Evolutionary conservation across 2,888 invertebrate genomes (phyloP).

Genomic region (Sinhomidia bicolor): DNA sequence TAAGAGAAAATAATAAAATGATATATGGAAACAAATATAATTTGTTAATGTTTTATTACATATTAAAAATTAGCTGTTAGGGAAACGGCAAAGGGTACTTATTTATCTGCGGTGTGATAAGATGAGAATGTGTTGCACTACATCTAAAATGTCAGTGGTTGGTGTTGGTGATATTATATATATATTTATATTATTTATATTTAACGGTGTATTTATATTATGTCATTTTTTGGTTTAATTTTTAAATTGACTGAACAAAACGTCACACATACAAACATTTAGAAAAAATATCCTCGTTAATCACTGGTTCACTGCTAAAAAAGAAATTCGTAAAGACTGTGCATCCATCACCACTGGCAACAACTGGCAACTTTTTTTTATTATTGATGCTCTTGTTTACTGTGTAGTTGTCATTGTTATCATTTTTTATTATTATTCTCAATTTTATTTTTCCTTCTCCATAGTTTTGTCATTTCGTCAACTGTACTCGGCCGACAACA

Average conservation of each 20-base stretch:
- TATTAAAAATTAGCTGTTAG: slow-evolving; percentile 48
- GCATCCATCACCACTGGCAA: slow-evolving; percentile 18
- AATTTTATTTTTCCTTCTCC: too few species aligned
- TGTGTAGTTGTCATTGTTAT: too few species aligned
- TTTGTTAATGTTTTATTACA: slow-evolving; percentile 53
- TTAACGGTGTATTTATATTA: slow-evolving; percentile 16
- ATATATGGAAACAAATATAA: not conserved
- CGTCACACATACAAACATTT: slow-evolving; percentile 34
- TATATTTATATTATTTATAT: not conserved
- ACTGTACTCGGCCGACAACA: too few species aligned
- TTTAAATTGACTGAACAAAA: slow-evolving; percentile 26
- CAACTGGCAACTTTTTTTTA: not conserved
- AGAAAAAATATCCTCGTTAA: not conserved
- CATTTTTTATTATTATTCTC: not conserved
- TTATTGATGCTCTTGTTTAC: not conserved
- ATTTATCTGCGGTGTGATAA: slow-evolving; percentile 40
- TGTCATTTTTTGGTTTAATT: not conserved
- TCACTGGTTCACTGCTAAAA: slow-evolving; percentile 1
- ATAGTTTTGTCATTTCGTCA: too few species aligned
- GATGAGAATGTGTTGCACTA: slow-evolving; percentile 18
- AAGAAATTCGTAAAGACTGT: not conserved
- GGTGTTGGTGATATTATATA: slow-evolving; percentile 32
- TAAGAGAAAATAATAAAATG: not conserved
- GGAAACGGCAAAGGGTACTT: slow-evolving; percentile 41
- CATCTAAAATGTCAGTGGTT: slow-evolving; percentile 40